Base-by-base conservation (phyloP, 2,113 vertebrate species). In the Perccottus glenii region DNA sequence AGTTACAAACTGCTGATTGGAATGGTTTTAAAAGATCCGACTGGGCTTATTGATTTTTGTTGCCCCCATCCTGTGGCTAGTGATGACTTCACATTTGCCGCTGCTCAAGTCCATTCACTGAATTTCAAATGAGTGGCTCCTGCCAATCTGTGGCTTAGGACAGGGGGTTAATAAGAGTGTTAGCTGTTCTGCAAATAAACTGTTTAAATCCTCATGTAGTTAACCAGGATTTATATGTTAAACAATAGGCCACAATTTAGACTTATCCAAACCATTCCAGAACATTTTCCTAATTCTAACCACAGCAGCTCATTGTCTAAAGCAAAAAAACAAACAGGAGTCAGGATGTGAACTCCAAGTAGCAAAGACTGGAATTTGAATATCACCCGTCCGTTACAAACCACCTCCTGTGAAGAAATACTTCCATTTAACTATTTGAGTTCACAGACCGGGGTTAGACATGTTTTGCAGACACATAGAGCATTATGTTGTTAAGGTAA, bases 1-100 rank as follows among this genome's bases (percentile, higher is more conserved):
- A 64, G n/a, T 40, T 65, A 48, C 9, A 52, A 65, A 65, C 38
- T 46, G 61, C 55, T 59, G 70, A 44, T 65, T 73, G 32, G 45
- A 15, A 38, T 35, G 47, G 46, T 15, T 49, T 62, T 15, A 49
- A 51, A 50, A 46, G 63, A 56, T 60, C 53, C 15, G 46, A 45
- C 32, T 73, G 55, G 10, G 35, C 19, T 45, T 61, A 73, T 65
- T 65, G 70, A 65, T 65, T 52, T 60, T 33, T 16, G 43, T 60
- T 47, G 14, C 35, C 12, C 48, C 33, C 14, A 9, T 60, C 47
- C 42, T 27, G 32, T 40, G 46, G 35, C 47, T 45, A 15, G 11
- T 40, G 56, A 73, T 66, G 56, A 73, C 70, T 66, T 60, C 19
- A 60, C 33, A 58, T 45, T 43, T 12, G 8, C 33, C 12, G 16